Conservation (phyloP, 2,113 vertebrate species). For the Neofelis nebulosa region DNA sequence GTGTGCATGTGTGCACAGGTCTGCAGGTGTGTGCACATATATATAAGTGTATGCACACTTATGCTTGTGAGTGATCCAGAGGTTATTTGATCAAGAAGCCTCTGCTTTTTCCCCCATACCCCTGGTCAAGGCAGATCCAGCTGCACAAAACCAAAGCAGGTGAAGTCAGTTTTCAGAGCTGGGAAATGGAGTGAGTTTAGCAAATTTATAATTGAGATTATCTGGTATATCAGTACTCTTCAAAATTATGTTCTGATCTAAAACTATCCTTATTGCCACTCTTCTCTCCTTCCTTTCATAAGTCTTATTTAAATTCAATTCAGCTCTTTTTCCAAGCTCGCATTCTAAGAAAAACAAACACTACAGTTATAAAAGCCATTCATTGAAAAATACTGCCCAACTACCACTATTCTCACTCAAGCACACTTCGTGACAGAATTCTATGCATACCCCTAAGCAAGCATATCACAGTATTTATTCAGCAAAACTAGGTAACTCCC, state of each 20-base stretch:
- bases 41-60: background rate
- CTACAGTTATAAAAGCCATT: background rate
- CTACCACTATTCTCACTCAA: background rate
- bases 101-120: background rate
- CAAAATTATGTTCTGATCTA: background rate
- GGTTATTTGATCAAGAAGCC: background rate
- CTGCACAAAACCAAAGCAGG: background rate
- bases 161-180: background rate
- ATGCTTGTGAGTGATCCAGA: background rate
- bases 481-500: background rate
- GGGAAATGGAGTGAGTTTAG: background rate
- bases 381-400: background rate
- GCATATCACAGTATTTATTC: background rate
- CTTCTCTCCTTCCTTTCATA: background rate
- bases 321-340: background rate
- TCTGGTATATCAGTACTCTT: background rate
- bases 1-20: background rate
- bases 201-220: background rate
- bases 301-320: background rate
- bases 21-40: background rate
- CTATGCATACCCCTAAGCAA: background rate
- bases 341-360: background rate
- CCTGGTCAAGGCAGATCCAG: background rate
- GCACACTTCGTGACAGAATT: background rate
- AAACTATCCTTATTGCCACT: background rate